phyloP scores from a whole-genome alignment of 2,888 invertebrate genomes.

The Caenorhabditis sp. region DNA sequence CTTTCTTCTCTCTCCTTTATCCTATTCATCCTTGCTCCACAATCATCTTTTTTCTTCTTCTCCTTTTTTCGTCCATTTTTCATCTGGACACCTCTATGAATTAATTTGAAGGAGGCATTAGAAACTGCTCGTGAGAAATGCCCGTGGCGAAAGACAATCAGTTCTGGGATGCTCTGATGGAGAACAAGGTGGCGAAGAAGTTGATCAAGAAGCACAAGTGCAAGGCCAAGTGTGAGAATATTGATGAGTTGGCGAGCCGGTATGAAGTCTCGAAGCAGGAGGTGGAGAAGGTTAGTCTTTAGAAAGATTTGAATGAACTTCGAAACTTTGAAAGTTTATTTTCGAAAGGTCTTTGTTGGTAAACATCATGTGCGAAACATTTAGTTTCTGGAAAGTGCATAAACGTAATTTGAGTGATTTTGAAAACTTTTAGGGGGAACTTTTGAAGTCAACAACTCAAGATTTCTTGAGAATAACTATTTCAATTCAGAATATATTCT shows the following conservation, averaged over 20 bases:
- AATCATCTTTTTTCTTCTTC: conserved; percentile 1
- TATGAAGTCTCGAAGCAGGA: conserved; percentile 72
- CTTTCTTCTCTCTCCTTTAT: conserved; percentile 21
- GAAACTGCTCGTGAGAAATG: conserved; percentile 42
- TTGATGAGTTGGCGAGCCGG: conserved; percentile 68
- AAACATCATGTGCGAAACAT: too few relatives aligned
- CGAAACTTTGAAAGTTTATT: too few relatives aligned
- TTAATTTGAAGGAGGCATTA: neutral
- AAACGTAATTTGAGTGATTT: neutral
- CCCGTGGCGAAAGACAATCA: conserved; percentile 73
- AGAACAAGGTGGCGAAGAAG: conserved; percentile 74
- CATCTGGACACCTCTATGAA: neutral
- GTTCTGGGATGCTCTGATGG: conserved; percentile 75
- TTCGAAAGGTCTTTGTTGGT: too few relatives aligned
- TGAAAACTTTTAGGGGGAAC: neutral
- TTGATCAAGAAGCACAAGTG: conserved; percentile 73
- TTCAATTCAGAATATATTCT: neutral
- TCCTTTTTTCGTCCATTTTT: conserved; percentile 4
- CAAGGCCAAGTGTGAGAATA: conserved; percentile 65
- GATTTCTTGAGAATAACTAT: too few relatives aligned
- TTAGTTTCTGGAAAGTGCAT: too few relatives aligned
- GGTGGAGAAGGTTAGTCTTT: conserved; percentile 72
- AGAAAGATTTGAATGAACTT: too few relatives aligned
- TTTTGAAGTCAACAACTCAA: neutral
- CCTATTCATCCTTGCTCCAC: conserved; percentile 13